Evolutionary conservation across 1,140 invertebrate genomes (phyloP).

Genomic region (Rhyacophila brunnea): DNA sequence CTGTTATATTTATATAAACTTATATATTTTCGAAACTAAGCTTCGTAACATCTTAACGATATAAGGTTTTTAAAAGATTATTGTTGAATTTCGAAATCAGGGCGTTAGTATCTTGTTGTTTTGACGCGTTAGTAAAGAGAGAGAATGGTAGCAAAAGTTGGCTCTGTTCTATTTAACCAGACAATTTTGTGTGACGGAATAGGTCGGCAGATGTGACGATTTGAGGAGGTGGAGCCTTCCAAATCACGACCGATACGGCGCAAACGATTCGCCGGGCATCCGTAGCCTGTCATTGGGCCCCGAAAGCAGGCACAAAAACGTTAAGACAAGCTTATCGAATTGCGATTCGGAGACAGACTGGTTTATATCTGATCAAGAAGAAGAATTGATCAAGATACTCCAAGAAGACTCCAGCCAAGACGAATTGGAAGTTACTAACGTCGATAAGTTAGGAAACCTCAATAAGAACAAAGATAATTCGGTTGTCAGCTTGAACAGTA

Average conservation of each 20-base stretch:
- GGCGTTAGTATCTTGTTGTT: too few relatives aligned
- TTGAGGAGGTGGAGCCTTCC: conserved; percentile 52
- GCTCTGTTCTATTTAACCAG: conserved; percentile 1
- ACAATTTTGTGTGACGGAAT: conserved; percentile 15
- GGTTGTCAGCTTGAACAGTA: conserved; percentile 30
- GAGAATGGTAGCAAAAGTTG: too few relatives aligned
- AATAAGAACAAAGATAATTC: conserved; percentile 25
- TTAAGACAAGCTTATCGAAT: conserved; percentile 37
- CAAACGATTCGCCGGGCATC: background rate
- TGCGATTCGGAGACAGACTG: conserved; percentile 71
- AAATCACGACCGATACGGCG: conserved; percentile 2
- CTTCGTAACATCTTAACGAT: too few relatives aligned
- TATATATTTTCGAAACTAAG: too few relatives aligned
- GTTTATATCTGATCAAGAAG: conserved; percentile 78
- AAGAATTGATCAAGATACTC: conserved; percentile 68
- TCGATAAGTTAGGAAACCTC: conserved; percentile 38
- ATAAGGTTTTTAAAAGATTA: too few relatives aligned
- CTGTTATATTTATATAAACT: too few relatives aligned
- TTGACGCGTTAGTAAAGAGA: too few relatives aligned
- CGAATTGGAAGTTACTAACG: conserved; percentile 37
- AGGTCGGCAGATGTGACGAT: conserved; percentile 42
- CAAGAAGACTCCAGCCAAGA: conserved; percentile 53
- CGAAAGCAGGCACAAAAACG: conserved; percentile 23
- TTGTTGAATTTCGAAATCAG: too few relatives aligned
- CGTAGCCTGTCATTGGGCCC: conserved; percentile 28